A percentile compares a stretch with the other conserved stretches of the same genome.
Conservation (phyloP, 2,113 vertebrate genomes). For the Dipodomys ordii region DNA sequence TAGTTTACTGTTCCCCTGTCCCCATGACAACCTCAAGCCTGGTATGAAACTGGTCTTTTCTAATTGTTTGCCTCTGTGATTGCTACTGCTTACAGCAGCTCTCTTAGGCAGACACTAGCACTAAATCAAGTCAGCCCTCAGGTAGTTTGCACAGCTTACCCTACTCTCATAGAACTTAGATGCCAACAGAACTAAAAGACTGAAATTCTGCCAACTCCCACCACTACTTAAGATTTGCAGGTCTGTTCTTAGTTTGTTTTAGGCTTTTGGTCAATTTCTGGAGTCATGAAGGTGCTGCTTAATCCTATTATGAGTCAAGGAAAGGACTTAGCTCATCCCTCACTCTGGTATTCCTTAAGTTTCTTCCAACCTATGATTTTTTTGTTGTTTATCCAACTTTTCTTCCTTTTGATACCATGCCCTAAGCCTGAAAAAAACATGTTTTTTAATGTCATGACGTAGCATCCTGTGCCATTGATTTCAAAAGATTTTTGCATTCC, state of each 20-base stretch:
- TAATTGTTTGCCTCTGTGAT: not conserved
- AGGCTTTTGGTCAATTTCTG: not conserved
- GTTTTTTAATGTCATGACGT: not conserved
- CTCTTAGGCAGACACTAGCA: not conserved
- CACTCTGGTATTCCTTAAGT: not conserved
- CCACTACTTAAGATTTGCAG: not conserved
- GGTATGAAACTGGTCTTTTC: not conserved
- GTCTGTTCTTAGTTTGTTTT: not conserved
- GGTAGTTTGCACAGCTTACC: not conserved
- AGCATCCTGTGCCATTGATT: not conserved
- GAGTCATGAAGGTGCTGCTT: not conserved
- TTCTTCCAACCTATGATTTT: not conserved
- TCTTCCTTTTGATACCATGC: constrained; percentile 20
- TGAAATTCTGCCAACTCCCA: not conserved
- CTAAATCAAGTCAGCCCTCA: not conserved
- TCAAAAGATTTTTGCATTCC: not conserved
- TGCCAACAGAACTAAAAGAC: not conserved
- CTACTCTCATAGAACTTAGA: not conserved
- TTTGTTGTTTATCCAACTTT: not conserved
- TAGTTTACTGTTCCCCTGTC: not conserved
- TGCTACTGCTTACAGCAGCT: not conserved
- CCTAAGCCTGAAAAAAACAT: constrained; percentile 20
- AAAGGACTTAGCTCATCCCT: not conserved
- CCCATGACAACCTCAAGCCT: not conserved
- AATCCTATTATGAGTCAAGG: not conserved